Evolutionary conservation across 2,113 vertebrate species (phyloP).

Genomic region (Potamarius usumacintae): DNA sequence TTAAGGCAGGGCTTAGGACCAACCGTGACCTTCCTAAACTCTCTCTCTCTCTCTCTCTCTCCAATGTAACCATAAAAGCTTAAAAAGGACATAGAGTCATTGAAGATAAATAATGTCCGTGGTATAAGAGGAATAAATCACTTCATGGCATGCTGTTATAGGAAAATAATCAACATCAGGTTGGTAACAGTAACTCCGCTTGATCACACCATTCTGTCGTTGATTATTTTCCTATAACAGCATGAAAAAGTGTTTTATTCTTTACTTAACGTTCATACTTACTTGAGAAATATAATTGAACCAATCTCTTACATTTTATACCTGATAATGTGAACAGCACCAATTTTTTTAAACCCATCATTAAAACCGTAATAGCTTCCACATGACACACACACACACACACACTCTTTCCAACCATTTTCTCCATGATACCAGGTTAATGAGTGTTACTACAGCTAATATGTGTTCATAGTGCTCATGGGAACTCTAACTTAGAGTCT

Average conservation of each 20-base stretch:
- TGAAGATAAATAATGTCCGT: background rate
- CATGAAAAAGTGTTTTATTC: background rate
- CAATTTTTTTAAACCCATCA: background rate
- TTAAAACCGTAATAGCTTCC: background rate
- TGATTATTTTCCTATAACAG: background rate
- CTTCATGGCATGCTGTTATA: background rate
- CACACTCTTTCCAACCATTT: background rate
- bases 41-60: background rate
- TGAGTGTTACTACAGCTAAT: background rate
- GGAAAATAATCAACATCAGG: background rate
- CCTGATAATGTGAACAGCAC: background rate
- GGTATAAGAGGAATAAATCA: background rate
- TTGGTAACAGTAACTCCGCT: background rate
- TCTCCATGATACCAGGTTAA: background rate
- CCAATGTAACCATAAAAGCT: too few species aligned
- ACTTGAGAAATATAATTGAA: background rate
- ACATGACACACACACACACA: conserved; percentile 4
- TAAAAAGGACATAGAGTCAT: too few species aligned
- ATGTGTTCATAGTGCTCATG: background rate
- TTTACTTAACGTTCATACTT: background rate
- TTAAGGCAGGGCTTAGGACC: conserved; percentile 47
- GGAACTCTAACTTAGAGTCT: background rate
- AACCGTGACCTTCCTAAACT: conserved; percentile 49
- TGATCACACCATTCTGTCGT: background rate
- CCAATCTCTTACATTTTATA: background rate